Percentiles rank a stretch among this genome's conserved stretches.
Evolutionary conservation across 2,113 vertebrate genomes (phyloP).

Genomic region (Irena cyanogastra): DNA sequence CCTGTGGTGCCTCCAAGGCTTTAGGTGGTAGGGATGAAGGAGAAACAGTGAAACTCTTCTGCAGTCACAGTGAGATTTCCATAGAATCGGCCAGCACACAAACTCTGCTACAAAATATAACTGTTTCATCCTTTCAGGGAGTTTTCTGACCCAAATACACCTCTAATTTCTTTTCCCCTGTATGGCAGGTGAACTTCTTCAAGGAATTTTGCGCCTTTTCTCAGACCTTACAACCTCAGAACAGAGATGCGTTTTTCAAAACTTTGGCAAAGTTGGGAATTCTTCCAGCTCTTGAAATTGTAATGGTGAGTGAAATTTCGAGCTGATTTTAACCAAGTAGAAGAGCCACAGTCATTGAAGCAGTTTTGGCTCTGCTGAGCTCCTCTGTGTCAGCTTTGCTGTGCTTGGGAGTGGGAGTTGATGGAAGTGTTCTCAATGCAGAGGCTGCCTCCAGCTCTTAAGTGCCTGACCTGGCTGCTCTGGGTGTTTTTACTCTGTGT

Average conservation of each 20-base stretch:
- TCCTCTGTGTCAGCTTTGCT: background rate
- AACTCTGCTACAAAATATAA: background rate
- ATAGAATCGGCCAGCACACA: too few species aligned
- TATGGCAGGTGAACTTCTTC: slow-evolving; percentile 94
- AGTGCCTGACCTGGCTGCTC: background rate
- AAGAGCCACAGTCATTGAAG: fast-evolving
- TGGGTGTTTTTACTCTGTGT: fast-evolving
- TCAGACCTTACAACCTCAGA: slow-evolving; percentile 96
- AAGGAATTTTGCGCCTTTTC: slow-evolving; percentile 99
- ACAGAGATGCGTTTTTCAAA: slow-evolving; percentile 98
- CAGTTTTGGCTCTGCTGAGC: background rate
- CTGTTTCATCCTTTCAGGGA: background rate
- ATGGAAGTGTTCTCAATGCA: fast-evolving
- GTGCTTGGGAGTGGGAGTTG: background rate
- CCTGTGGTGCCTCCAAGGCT: background rate
- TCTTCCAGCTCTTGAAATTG: slow-evolving; percentile 95
- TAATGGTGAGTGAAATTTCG: slow-evolving; percentile 83
- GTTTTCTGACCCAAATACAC: background rate
- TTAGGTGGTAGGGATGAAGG: too few species aligned
- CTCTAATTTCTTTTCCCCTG: background rate
- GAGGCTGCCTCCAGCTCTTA: background rate
- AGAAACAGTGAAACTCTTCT: background rate
- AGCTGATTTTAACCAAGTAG: background rate
- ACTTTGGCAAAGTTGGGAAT: slow-evolving; percentile 95
- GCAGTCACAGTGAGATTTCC: background rate